A percentile compares a stretch with the other conserved stretches of the same genome.
Conservation (phyloP, 2,113 vertebrate species). For the Carassius gibelio region DNA sequence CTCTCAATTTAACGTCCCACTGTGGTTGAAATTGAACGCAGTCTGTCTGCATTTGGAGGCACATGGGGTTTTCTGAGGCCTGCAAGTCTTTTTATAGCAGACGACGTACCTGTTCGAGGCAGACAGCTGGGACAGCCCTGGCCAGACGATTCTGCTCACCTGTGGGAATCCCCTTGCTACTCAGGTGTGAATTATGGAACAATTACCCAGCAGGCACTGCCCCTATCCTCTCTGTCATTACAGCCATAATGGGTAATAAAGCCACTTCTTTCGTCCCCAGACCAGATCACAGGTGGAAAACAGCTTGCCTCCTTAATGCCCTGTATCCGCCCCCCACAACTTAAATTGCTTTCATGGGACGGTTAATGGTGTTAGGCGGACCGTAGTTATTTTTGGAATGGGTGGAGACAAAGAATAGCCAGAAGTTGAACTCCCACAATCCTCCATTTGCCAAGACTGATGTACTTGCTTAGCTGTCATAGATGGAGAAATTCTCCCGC, state of each 20-base stretch:
- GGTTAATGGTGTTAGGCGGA: conserved; percentile 45
- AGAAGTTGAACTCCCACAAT: conserved; percentile 44
- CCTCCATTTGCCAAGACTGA: conserved; percentile 37
- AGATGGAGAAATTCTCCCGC: not conserved
- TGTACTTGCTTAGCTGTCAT: conserved; percentile 40
- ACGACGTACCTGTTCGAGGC: conserved; percentile 37
- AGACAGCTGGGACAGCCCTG: conserved; percentile 25
- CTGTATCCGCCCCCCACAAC: conserved; percentile 25
- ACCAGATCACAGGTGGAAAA: conserved; percentile 56
- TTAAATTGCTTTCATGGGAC: conserved; percentile 51
- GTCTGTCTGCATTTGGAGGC: conserved; percentile 34
- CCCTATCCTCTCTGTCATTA: conserved; percentile 60
- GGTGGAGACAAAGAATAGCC: conserved; percentile 41
- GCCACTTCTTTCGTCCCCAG: conserved; percentile 27
- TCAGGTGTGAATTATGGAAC: conserved; percentile 63
- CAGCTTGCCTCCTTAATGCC: conserved; percentile 50
- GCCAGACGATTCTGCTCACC: conserved; percentile 52
- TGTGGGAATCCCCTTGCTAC: conserved; percentile 61
- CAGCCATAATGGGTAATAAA: conserved; percentile 54
- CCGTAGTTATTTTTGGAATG: conserved; percentile 55
- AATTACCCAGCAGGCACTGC: conserved; percentile 56
- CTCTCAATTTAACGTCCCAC: conserved; percentile 6
- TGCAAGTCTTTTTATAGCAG: conserved; percentile 20
- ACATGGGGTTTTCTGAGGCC: conserved; percentile 15
- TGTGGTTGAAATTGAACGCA: conserved; percentile 20